A percentile compares a stretch with the other conserved stretches of the same genome.
Conservation (phyloP, 2,888 invertebrate genomes). For the Spilosoma lubricipeda region DNA sequence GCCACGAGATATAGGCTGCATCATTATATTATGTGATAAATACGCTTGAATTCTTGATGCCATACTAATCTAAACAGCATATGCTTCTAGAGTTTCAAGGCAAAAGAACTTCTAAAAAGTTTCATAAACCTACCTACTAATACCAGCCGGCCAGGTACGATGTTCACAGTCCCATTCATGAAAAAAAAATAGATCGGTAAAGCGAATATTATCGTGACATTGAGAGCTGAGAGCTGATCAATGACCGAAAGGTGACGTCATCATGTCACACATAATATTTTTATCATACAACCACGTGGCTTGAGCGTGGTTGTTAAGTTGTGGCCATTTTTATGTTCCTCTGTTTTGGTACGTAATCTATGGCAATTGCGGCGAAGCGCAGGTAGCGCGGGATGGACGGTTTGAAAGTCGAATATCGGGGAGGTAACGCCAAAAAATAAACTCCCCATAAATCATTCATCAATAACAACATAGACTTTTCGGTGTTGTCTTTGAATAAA, state of each 20-base stretch:
- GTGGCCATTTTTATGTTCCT: conserved; percentile 46
- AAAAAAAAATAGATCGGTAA: conserved; percentile 30
- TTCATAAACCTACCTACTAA: not conserved
- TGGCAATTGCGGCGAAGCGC: conserved; percentile 60
- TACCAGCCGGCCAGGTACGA: not conserved
- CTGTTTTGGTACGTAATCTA: conserved; percentile 61
- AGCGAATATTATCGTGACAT: conserved; percentile 23
- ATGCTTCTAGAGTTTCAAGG: no score
- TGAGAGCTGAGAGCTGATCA: conserved; percentile 42
- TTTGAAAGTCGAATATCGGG: conserved; percentile 74
- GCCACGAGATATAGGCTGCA: no score
- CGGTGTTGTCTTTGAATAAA: not conserved
- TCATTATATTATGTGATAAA: no score
- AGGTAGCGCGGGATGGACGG: conserved; percentile 80
- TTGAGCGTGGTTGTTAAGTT: conserved; percentile 47
- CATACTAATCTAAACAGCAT: not conserved
- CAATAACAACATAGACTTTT: not conserved
- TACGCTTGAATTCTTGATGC: no score
- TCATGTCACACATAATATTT: conserved; percentile 54
- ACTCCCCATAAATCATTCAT: not conserved
- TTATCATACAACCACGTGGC: conserved; percentile 61
- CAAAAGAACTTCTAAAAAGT: not conserved
- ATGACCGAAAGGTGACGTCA: conserved; percentile 54
- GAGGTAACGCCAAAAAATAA: conserved; percentile 59
- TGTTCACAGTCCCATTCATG: not conserved